Evolutionary conservation across 2,797 vertebrate species (phyloP).

Genomic region (Percopsis omiscomaycus): DNA sequence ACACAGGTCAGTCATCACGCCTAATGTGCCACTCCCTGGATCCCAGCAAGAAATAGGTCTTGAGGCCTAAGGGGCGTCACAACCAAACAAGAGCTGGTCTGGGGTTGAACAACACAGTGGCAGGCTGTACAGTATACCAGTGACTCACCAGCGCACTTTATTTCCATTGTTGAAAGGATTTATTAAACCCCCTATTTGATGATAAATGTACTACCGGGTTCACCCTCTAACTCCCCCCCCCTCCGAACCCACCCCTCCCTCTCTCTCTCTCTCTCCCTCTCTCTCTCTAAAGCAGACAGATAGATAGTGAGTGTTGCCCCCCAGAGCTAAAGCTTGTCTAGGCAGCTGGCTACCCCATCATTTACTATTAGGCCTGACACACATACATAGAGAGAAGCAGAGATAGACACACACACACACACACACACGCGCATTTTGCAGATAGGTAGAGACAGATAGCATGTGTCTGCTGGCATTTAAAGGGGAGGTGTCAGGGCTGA

Average conservation of each 20-base stretch:
- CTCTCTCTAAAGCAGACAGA: constrained; percentile 42
- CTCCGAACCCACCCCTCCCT: neutral
- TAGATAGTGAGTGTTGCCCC: constrained; percentile 55
- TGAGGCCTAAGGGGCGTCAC: too few species aligned
- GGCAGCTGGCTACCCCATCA: constrained; percentile 63
- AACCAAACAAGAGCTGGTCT: too few species aligned
- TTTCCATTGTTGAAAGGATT: too few species aligned
- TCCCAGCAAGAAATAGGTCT: too few species aligned
- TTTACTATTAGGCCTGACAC: constrained; percentile 62
- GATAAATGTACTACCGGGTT: neutral
- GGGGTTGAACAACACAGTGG: too few species aligned
- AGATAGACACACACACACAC: constrained; percentile 34
- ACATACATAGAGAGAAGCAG: constrained; percentile 35
- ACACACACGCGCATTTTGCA: constrained; percentile 56
- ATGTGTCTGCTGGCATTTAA: constrained; percentile 66
- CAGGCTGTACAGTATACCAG: too few species aligned
- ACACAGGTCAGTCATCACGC: too few species aligned
- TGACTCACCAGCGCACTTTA: too few species aligned
- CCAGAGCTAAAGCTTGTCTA: constrained; percentile 65
- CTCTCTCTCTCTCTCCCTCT: constrained; percentile 17
- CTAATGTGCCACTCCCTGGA: too few species aligned
- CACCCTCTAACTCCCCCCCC: neutral
- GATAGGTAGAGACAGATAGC: constrained; percentile 69
- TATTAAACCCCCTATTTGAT: too few species aligned
- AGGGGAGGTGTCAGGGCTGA: constrained; percentile 63